phyloP scores from a whole-genome alignment of 2,888 invertebrate genomes.

The Strigamia transsilvanica region DNA sequence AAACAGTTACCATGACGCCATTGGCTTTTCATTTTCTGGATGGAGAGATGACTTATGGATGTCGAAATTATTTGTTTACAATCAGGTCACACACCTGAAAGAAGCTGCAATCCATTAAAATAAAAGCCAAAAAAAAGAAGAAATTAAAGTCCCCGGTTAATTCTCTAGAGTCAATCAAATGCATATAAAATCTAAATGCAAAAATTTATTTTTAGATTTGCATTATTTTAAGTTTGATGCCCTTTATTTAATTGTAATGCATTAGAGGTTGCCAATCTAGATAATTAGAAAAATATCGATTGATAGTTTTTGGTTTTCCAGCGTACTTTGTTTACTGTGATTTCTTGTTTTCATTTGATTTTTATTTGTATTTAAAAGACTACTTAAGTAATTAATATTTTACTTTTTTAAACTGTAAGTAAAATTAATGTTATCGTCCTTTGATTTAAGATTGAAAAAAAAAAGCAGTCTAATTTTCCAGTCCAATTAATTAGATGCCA shows the following conservation, averaged over 20 bases:
- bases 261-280: not conserved
- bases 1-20: not conserved
- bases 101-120: not conserved
- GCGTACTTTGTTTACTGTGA: not conserved
- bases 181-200: not conserved
- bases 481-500: constrained; percentile 22
- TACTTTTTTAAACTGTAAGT: not conserved
- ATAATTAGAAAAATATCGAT: not conserved
- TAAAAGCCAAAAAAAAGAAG: not conserved
- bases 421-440: not conserved
- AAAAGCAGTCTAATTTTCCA: constrained; percentile 1
- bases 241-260: not conserved
- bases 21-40: not conserved
- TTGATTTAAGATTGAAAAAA: not conserved
- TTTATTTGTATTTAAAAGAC: not conserved
- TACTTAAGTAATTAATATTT: not conserved
- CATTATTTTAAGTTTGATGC: too few relatives aligned
- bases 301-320: not conserved
- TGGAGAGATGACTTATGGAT: not conserved
- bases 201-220: not conserved
- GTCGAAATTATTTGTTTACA: constrained; percentile 6
- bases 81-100: constrained; percentile 24
- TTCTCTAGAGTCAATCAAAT: not conserved
- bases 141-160: not conserved
- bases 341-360: not conserved